These are phyloP conservation scores for Catharus minimus DNA, from an alignment of 2,113 vertebrate species.

Conservation along the genomic window DNA sequence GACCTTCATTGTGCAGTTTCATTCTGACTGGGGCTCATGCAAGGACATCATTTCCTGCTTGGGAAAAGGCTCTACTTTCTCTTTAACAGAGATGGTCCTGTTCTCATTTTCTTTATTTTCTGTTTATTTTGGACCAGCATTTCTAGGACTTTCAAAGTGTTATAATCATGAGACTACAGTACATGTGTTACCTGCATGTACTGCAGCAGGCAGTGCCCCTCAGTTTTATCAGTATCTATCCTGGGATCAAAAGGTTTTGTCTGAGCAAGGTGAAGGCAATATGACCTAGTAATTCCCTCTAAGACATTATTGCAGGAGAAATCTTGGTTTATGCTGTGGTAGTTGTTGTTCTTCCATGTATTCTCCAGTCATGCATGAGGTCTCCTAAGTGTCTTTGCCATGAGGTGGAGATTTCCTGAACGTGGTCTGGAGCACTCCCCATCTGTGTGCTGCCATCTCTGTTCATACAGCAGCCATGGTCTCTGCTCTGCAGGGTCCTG, in stretches of 20 bases:
- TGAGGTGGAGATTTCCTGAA: neutral
- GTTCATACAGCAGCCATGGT: accelerated
- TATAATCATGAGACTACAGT: neutral
- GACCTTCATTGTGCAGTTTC: neutral
- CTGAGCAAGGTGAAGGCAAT: neutral
- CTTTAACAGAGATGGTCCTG: neutral
- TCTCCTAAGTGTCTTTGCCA: neutral
- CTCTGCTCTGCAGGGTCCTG: neutral
- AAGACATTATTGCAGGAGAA: neutral
- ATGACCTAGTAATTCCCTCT: no score
- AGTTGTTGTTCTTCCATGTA: neutral
- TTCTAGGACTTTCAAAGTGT: neutral
- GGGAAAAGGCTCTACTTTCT: neutral
- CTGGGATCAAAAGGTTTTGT: neutral
- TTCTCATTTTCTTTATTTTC: conserved; percentile 4
- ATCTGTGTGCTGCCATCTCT: accelerated
- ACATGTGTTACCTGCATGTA: neutral
- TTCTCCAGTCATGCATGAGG: neutral
- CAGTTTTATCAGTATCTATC: neutral
- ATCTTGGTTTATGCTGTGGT: neutral
- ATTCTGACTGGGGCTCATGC: neutral
- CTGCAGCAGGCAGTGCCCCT: neutral
- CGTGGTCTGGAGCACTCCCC: accelerated
- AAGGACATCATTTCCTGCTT: neutral
- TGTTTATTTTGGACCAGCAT: neutral